A percentile compares a stretch with the other conserved stretches of the same genome.
These are phyloP conservation scores for Lumbricus terrestris DNA, from an alignment of 2,888 invertebrate species.

Conservation along the genomic window DNA sequence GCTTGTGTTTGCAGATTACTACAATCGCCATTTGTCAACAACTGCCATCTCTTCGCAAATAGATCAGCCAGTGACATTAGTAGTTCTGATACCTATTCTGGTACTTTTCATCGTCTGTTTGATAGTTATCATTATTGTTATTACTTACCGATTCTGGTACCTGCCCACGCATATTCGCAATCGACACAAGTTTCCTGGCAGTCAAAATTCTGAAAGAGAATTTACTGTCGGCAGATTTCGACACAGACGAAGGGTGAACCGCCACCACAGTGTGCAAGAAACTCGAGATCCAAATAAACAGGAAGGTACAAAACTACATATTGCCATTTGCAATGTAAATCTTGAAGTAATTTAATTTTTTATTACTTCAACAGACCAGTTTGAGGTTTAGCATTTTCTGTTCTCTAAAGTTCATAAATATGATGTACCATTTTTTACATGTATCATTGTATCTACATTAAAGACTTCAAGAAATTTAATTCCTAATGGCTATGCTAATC, in stretches of 20 bases:
- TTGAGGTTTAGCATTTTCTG: no score
- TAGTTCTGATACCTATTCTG: neutral
- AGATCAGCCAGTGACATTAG: neutral
- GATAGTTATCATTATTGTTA: neutral
- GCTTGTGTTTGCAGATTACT: conserved; percentile 4
- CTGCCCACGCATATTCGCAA: neutral
- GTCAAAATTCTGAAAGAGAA: neutral
- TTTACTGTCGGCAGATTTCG: neutral
- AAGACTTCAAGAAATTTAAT: neutral
- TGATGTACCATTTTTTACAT: no score
- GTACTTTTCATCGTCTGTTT: neutral
- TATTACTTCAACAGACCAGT: neutral
- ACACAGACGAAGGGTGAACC: neutral
- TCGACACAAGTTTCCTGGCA: neutral
- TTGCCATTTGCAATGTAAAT: neutral
- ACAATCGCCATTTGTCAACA: neutral
- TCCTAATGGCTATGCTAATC: neutral
- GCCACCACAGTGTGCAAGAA: neutral
- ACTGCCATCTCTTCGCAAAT: neutral
- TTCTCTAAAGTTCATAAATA: no score
- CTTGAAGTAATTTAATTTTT: neutral
- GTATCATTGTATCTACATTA: neutral
- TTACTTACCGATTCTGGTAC: neutral
- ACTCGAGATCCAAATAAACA: conserved; percentile 3
- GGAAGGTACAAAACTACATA: no score